phyloP scores from a whole-genome alignment of 2,797 vertebrate species.

The Neosilurus hyrtlii region DNA sequence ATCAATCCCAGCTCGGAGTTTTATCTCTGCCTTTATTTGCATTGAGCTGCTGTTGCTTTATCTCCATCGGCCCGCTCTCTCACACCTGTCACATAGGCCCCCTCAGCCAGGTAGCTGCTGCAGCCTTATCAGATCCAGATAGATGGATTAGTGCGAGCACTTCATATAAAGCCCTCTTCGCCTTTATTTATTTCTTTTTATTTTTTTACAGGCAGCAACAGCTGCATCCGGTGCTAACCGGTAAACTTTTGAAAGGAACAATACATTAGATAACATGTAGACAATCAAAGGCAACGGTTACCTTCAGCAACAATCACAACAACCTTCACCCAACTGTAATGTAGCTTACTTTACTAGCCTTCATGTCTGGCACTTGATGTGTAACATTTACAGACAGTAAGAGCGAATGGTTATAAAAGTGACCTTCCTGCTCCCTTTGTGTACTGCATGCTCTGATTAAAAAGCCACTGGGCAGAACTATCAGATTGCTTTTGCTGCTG shows the following conservation, averaged over 20 bases:
- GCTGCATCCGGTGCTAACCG: conserved; percentile 82
- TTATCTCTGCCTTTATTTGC: conserved; percentile 86
- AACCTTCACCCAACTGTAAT: conserved; percentile 31
- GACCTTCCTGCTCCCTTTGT: conserved; percentile 72
- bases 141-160: conserved; percentile 79
- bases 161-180: conserved; percentile 66
- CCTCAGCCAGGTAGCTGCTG: conserved; percentile 81
- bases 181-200: conserved; percentile 65
- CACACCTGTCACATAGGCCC: conserved; percentile 85
- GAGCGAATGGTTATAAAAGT: conserved; percentile 56
- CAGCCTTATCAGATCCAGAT: conserved; percentile 82
- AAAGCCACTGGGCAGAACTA: conserved; percentile 63
- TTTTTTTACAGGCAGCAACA: conserved; percentile 72
- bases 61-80: conserved; percentile 83
- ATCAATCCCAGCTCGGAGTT: conserved; percentile 81
- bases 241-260: conserved; percentile 75
- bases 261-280: conserved; percentile 77
- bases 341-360: conserved; percentile 43
- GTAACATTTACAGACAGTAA: conserved; percentile 64
- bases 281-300: conserved; percentile 73
- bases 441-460: conserved; percentile 69
- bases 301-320: conserved; percentile 54
- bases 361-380: conserved; percentile 42
- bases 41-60: conserved; percentile 84
- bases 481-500: conserved; percentile 45